Base-by-base conservation (phyloP, 1,140 invertebrate species). In the Nymphalis io region DNA sequence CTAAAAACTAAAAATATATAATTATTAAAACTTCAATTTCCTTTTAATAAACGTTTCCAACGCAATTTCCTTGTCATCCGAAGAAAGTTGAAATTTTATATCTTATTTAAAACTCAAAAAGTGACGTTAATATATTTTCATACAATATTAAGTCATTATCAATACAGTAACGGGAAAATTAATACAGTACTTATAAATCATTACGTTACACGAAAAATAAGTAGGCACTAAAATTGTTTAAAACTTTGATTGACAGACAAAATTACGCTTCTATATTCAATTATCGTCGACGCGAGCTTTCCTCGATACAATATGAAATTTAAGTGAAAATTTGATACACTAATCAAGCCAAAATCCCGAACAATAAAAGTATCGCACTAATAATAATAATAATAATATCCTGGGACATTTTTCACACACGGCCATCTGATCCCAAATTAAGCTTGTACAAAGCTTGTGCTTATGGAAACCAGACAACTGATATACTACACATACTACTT, bases 71-170 rank as follows among this genome's bases (percentile, higher is more conserved):
- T 8, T 51, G 48, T 20, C 48, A 51, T 51, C 6, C 18, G 48
- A 51, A 51, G 51, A 55, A 23, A 55, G 51, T 55, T 55, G 3
- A 23, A 55, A 55, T 21, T 15, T 55, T 21, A 72, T 51, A 62
- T 74, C 70, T 77, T 71, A 72, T 61, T 73, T 64, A 64, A 64
- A 65, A 62, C 58, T 67, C 57, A 76, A 65, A 21, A 10, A 15
- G 12, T 20, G 46, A 51, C 46, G 61, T 58, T 61, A 68, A 74
- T 65, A 68, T 33, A 76, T 74, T 72, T 69, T 75, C 62, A 71
- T 68, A 33, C 27, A 33, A 33, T 33, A 80, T 80, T 80, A 78
- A 81, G 78, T 76, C 70, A 81, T 81, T 81, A 78, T 60, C 68
- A 66, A 60, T 69, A 58, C 51, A 55, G 72, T 72, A 67, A 75